phyloP scores from a whole-genome alignment of 2,888 invertebrate genomes.

The Carpatolechia fugitivella region DNA sequence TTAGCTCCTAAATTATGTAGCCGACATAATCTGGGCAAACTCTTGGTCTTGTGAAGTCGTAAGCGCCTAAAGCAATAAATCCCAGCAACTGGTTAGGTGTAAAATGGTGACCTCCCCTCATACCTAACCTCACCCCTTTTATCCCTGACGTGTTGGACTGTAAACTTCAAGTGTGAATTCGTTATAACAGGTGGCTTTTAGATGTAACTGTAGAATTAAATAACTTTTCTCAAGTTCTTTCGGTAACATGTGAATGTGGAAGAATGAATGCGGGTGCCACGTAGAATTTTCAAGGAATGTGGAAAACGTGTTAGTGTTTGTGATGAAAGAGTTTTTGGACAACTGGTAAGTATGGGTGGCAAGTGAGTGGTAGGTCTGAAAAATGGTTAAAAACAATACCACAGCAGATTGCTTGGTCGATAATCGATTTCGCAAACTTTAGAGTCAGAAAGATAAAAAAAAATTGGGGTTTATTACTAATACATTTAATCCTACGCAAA shows the following conservation, averaged over 20 bases:
- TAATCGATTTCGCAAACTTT: too few relatives aligned
- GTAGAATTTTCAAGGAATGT: neutral
- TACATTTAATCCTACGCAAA: too few relatives aligned
- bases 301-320: neutral
- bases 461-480: too few relatives aligned
- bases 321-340: too few relatives aligned
- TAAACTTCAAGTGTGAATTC: conserved; percentile 3
- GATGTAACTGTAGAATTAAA: conserved; percentile 15
- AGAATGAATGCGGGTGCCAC: neutral
- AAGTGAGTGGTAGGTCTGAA: too few relatives aligned
- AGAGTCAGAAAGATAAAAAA: too few relatives aligned
- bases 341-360: too few relatives aligned
- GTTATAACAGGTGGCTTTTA: conserved; percentile 20
- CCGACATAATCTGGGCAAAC: conserved; percentile 12
- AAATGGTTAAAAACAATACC: neutral
- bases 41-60: conserved; percentile 13
- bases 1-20: conserved; percentile 1
- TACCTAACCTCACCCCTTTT: conserved; percentile 17
- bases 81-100: conserved; percentile 23
- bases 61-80: conserved; percentile 22
- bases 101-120: conserved; percentile 21
- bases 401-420: too few relatives aligned
- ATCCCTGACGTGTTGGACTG: conserved; percentile 1
- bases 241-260: neutral
- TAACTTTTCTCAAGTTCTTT: neutral